Evolutionary conservation across 2,888 invertebrate species (phyloP).

Genomic region (Cheilosia impressa): DNA sequence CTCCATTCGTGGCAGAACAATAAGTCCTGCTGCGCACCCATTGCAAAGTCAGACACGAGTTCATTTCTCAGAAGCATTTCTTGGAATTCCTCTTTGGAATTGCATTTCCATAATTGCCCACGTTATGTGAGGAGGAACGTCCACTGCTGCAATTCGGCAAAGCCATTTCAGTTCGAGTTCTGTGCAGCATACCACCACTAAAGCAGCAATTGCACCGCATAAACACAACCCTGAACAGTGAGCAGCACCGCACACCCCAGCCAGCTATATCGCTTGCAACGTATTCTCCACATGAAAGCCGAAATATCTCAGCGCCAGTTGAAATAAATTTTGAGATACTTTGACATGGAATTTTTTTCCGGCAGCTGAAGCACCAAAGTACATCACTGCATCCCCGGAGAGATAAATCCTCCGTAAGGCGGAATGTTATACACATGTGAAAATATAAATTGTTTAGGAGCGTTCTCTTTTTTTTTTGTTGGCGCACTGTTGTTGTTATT

Average conservation of each 20-base stretch:
- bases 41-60: slow-evolving; percentile 33
- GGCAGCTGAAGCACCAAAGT: slow-evolving; percentile 53
- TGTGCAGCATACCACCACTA: neutral
- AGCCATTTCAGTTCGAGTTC: slow-evolving; percentile 31
- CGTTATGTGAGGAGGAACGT: slow-evolving; percentile 3
- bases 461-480: slow-evolving; percentile 11
- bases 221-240: neutral
- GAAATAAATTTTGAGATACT: slow-evolving; percentile 72
- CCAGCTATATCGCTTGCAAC: slow-evolving; percentile 18
- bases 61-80: slow-evolving; percentile 41
- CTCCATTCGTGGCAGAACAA: slow-evolving; percentile 4
- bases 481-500: neutral
- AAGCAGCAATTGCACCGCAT: neutral
- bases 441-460: slow-evolving; percentile 63
- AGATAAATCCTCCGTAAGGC: slow-evolving; percentile 54
- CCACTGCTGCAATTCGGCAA: slow-evolving; percentile 48
- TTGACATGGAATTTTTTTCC: slow-evolving; percentile 72
- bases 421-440: slow-evolving; percentile 43
- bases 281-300: slow-evolving; percentile 10
- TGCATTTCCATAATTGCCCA: slow-evolving; percentile 67
- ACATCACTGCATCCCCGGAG: slow-evolving; percentile 62
- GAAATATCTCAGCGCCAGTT: slow-evolving; percentile 43
- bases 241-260: neutral
- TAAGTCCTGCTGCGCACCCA: neutral
- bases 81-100: slow-evolving; percentile 50